Base-by-base conservation (phyloP, 2,888 invertebrate genomes). In the Cyaniris semiargus region DNA sequence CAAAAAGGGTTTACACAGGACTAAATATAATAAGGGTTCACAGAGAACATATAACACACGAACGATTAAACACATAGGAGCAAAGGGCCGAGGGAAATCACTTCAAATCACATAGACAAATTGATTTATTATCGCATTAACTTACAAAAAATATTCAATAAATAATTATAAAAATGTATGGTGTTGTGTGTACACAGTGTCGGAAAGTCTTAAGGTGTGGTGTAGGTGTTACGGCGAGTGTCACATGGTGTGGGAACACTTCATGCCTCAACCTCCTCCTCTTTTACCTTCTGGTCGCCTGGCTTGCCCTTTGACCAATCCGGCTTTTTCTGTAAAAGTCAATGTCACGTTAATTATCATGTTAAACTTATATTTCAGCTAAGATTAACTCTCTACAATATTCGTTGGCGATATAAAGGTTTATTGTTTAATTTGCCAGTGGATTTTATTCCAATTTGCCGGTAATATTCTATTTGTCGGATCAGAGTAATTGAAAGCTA, bases 221-320 rank as follows among this genome's bases (percentile, higher is more conserved):
- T 86, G 87, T 86, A 86, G 88, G 87, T 85, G 84, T 84, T 78
- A 84, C 88, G 88, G 88, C 86, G 88, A 83, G 89, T 89, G 87
- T 91, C 91, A 91, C 86, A 83, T 80, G 89, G 84, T 18, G 53
- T 4, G 86, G 85, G 84, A 85, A 89, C 88, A 89, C 88, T 92
- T 97, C 96, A 97, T 96, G 97, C 97, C 95, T 97, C 97, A 92
- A 96, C 96, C 91, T 95, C 95, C 93, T 96, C 96, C 93, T 96
- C 96, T 93, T 96, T 97, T 95, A 96, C 97, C 95, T 97, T 97
- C 96, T 97, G 97, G 94, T 97, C 97, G 88, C 97, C 97, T 90
- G 96, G 96, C 91, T 97, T 97, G 94, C 95, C 95, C 96, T 98
- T 98, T 91, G 98, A 97, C 98, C 98, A 98, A 95, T 98, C 98